These are phyloP conservation scores for Apodemus speciosus DNA, from an alignment of 2,113 vertebrate genomes.

Conservation along the genomic window DNA sequence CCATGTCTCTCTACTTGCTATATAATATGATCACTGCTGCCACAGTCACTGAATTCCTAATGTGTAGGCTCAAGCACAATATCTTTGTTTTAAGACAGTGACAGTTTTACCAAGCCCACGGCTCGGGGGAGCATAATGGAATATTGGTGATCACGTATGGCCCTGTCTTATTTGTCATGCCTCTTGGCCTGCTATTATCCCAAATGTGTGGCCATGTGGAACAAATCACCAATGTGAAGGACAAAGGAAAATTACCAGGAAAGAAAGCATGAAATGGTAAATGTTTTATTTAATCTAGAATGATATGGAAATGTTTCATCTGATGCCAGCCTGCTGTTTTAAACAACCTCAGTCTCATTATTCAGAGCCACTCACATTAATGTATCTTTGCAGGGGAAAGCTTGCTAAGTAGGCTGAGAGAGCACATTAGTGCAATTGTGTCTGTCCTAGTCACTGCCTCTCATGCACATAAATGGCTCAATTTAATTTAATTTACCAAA, in stretches of 20 bases:
- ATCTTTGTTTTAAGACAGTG: constrained; percentile 65
- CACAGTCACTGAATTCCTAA: constrained; percentile 27
- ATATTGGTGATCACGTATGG: constrained; percentile 65
- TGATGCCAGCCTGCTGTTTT: constrained; percentile 72
- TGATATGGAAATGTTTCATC: constrained; percentile 72
- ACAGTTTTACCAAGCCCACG: constrained; percentile 57
- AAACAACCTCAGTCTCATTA: constrained; percentile 71
- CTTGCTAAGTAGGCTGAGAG: constrained; percentile 55
- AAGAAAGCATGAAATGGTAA: constrained; percentile 76
- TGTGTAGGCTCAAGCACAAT: neutral
- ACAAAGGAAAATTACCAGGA: constrained; percentile 67
- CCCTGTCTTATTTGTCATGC: neutral
- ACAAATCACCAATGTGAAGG: constrained; percentile 68
- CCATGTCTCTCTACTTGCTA: neutral
- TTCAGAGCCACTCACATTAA: constrained; percentile 65
- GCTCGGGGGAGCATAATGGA: constrained; percentile 44
- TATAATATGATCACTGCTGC: constrained; percentile 58
- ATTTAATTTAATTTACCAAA: constrained; percentile 61
- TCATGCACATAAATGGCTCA: constrained; percentile 49
- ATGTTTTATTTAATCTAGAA: constrained; percentile 79
- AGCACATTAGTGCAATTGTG: constrained; percentile 3
- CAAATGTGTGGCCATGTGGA: constrained; percentile 71
- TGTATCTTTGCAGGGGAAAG: constrained; percentile 51
- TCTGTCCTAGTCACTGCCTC: neutral
- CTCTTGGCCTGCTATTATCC: constrained; percentile 70